Evolutionary conservation across 2,797 vertebrate genomes (phyloP), one percentile per base, ranked within the genome.

Genomic region (Oreochromis grahami): DNA sequence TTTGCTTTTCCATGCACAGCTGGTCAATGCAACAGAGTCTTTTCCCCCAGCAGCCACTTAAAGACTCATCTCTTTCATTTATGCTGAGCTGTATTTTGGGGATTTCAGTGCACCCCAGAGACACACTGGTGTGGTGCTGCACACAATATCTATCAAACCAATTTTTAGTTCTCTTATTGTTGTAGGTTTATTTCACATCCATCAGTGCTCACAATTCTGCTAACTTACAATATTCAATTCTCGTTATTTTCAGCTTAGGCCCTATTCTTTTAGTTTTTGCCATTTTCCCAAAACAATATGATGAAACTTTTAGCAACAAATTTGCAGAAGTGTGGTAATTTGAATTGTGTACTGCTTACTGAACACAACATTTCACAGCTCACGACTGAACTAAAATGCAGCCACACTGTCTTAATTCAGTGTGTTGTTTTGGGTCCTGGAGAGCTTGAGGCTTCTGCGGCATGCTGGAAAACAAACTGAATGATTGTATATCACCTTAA

Each of bases 81-180:
- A 88, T 89, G 83, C 84, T 56, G 11, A 84, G 77, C 72, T 76
- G 87, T 89, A 84, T 90, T 86, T 86, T 45, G 70, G 82, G 79
- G 81, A 91, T 90, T 65, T 85, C 77, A 76, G 3, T 19, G 24
- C 17, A 13, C 86, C 84, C 72, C 65, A 51, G 84, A 89, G 83
- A 83, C 48, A 55, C 63, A 17, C 43, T 84, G 76, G 26, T 82
- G 55, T 72, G 34, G 21, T 56, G 79, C 80, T 78, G 80, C 79
- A 48, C 65, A 89, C 85, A 86, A 53, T 78, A 81, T 78, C 56
- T 58, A 80, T 84, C 79, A 83, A 84, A 84, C 63, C 36, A 68
- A 83, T 56, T 82, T 87, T 83, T 52, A 76, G 34, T 86, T 81
- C 72, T 76, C 15, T 29, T 29, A 51, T 51, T 79, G 13, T 87